These are phyloP conservation scores for Procambarus clarkii DNA, from an alignment of 1,140 invertebrate genomes.

Conservation along the genomic window DNA sequence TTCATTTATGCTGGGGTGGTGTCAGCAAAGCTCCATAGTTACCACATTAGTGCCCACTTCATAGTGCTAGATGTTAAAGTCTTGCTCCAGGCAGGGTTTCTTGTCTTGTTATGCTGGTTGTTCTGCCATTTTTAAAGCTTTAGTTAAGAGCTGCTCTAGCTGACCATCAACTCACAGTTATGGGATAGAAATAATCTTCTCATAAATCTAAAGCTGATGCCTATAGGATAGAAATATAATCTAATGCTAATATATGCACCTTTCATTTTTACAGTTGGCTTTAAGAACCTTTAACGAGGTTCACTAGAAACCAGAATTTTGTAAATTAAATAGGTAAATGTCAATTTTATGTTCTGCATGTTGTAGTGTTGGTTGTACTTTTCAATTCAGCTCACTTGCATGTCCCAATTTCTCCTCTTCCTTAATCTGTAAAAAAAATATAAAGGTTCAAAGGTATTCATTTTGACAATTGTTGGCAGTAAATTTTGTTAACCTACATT, in stretches of 20 bases:
- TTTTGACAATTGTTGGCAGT: neutral
- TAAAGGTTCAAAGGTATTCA: neutral
- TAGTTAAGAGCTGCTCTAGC: conserved; percentile 26
- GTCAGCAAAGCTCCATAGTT: conserved; percentile 48
- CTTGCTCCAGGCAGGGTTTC: conserved; percentile 24
- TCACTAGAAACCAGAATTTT: conserved; percentile 68
- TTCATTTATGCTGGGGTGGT: neutral
- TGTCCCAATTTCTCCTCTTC: conserved; percentile 4
- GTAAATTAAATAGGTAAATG: conserved; percentile 69
- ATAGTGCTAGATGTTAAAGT: conserved; percentile 46
- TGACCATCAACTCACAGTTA: conserved; percentile 10
- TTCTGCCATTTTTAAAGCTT: conserved; percentile 42
- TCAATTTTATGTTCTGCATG: conserved; percentile 64
- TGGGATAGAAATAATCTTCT: conserved; percentile 15
- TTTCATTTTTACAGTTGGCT: conserved; percentile 68
- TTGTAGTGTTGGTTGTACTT: conserved; percentile 38
- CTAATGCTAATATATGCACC: conserved; percentile 66
- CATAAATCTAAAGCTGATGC: conserved; percentile 57
- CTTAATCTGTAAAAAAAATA: neutral
- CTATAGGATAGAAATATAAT: conserved; percentile 22
- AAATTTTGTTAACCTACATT: neutral
- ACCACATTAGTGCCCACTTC: conserved; percentile 66
- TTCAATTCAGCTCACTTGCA: conserved; percentile 18
- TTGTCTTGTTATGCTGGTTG: conserved; percentile 37
- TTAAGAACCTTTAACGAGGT: conserved; percentile 67